phyloP scores from a whole-genome alignment of 2,888 invertebrate species.

The Torymus tubicola region DNA sequence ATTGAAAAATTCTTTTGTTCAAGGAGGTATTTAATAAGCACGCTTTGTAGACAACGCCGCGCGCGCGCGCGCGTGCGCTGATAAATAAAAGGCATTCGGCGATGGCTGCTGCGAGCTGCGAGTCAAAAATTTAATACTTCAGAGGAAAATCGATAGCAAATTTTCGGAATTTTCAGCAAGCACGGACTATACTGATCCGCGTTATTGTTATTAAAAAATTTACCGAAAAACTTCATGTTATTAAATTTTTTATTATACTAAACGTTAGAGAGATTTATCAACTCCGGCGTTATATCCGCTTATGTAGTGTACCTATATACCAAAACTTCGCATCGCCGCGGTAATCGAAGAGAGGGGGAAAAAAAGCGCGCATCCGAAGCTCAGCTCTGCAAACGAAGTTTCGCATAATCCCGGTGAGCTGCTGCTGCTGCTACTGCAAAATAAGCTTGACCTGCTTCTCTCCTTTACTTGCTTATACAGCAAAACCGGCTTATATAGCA shows the following conservation, averaged over 20 bases:
- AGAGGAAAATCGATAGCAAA: constrained; percentile 13
- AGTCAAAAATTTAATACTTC: background rate
- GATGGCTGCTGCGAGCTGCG: background rate
- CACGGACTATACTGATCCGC: too few species aligned
- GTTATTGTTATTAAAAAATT: too few species aligned
- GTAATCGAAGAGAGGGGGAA: background rate
- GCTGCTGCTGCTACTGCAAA: too few species aligned
- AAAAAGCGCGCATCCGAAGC: background rate
- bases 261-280: too few species aligned
- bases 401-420: background rate
- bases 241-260: too few species aligned
- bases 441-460: constrained; percentile 14
- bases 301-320: too few species aligned
- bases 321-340: background rate
- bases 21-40: constrained; percentile 43
- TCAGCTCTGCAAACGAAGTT: background rate
- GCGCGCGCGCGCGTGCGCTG: background rate
- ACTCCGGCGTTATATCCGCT: too few species aligned
- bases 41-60: constrained; percentile 24
- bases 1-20: constrained; percentile 49
- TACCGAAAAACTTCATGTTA: too few species aligned
- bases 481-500: too few species aligned
- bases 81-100: constrained; percentile 3
- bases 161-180: constrained; percentile 14
- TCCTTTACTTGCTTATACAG: too few species aligned